These are phyloP conservation scores for Bombus fervidus DNA, from an alignment of 1,140 invertebrate genomes.

Conservation along the genomic window DNA sequence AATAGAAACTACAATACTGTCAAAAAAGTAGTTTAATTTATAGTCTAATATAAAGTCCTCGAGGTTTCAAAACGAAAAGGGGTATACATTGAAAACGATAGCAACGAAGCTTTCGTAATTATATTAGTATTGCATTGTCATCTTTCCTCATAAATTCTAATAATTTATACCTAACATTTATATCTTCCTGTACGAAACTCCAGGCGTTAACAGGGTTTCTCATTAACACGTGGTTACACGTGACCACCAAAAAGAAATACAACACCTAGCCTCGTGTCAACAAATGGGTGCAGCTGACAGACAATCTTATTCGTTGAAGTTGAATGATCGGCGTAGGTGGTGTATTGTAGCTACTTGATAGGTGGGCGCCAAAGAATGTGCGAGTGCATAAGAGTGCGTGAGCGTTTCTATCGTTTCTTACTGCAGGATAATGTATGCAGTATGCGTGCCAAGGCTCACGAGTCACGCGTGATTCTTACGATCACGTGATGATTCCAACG, in stretches of 20 bases:
- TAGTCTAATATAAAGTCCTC: background rate
- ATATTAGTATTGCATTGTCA: background rate
- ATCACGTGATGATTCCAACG: constrained; percentile 52
- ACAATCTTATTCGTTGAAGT: constrained; percentile 37
- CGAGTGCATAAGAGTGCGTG: constrained; percentile 34
- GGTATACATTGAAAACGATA: background rate
- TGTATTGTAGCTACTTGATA: constrained; percentile 49
- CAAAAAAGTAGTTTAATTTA: background rate
- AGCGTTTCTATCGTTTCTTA: constrained; percentile 55
- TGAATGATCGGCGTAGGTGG: constrained; percentile 61
- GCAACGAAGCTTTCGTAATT: background rate
- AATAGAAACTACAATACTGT: background rate
- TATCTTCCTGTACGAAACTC: no score
- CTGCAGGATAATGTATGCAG: constrained; percentile 36
- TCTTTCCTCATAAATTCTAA: background rate
- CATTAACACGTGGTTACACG: background rate
- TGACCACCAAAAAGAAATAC: constrained; percentile 15
- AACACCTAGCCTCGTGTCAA: constrained; percentile 45
- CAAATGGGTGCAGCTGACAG: constrained; percentile 53
- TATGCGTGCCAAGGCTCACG: constrained; percentile 68
- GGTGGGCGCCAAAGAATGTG: constrained; percentile 48
- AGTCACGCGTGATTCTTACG: constrained; percentile 56
- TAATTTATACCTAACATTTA: constrained; percentile 2
- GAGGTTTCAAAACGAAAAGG: background rate
- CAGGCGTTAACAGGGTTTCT: background rate